Percentiles rank a stretch among this genome's conserved stretches.
phyloP scores from a whole-genome alignment of 2,113 vertebrate genomes.

The Hemiprocne comata region DNA sequence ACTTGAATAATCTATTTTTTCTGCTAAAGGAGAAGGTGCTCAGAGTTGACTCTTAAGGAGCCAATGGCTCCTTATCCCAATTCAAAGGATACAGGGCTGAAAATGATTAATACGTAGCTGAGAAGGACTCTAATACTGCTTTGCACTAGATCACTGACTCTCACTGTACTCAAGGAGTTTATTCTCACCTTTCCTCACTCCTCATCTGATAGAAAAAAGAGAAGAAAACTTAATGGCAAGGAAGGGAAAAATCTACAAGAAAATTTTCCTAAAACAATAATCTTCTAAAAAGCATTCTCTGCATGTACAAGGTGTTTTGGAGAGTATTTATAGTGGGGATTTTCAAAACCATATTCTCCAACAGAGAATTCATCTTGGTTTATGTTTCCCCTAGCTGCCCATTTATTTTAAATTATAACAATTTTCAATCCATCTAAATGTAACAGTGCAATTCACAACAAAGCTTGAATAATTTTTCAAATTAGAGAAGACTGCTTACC shows the following conservation, averaged over 20 bases:
- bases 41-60: not conserved
- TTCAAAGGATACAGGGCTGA: not conserved
- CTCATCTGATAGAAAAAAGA: not conserved
- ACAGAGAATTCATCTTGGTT: not conserved
- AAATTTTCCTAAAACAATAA: not conserved
- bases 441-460: not conserved
- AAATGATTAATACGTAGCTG: not conserved
- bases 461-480: not conserved
- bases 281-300: not conserved
- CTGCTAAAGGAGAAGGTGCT: not conserved
- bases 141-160: not conserved
- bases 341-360: not conserved
- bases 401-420: constrained; percentile 1
- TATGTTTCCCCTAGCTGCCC: not conserved
- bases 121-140: not conserved
- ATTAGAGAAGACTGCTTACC: not conserved
- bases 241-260: not conserved
- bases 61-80: not conserved
- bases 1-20: constrained; percentile 13
- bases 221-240: not conserved
- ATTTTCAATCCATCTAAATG: not conserved
- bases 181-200: not conserved
- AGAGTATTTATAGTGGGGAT: not conserved
- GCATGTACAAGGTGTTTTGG: not conserved
- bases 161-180: not conserved